Evolutionary conservation across 2,888 invertebrate species (phyloP), one percentile per base, ranked within the genome.

Genomic region (Clistopyga incitator): DNA sequence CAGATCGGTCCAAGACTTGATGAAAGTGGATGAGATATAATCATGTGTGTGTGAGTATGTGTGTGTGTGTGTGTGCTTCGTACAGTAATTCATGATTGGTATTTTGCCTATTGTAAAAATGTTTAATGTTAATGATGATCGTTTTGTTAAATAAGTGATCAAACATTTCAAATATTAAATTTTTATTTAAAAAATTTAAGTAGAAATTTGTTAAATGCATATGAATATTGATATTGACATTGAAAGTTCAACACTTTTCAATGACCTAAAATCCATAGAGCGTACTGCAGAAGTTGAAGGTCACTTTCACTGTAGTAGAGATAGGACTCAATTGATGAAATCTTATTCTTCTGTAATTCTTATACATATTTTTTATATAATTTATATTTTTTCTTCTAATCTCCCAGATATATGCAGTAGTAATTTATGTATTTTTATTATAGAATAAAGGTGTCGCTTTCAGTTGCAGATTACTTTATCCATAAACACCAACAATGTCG

Each of bases 261-360:
- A 88, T 87, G 90, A 88, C 88, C 89, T 89, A 83, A 87, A 89
- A 90, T 85, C 83, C 81, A 88, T 89, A 86, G 88, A 90, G 88
- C 87, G 88, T 88, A 86, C 77, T 87, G 87, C 88, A 88, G 88
- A 90, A 90, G 90, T 88, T 82, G 75, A 78, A 59, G 56, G 65
- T 59, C 72, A 80, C 80, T 75, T 64, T 65, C 67, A 67, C 56
- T 42, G 1, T n/a, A 38, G 29, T 56, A 20, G 59, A 59, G 29
- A 34, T 18, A 13, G 54, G 52, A 42, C 45, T 65, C 0, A 42
- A 65, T 42, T 42, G 0, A 42, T 29, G 18, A 38, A 18, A 42
- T 20, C n/a, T 8, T 64, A 3, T 64, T 38, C 29, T 29, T 4
- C 29, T 25, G 29, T 3, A 11, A 59, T 61, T 25, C 38, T 45